These are phyloP conservation scores for Alligator mississippiensis DNA, from an alignment of 2,113 vertebrate species.

Conservation along the genomic window DNA sequence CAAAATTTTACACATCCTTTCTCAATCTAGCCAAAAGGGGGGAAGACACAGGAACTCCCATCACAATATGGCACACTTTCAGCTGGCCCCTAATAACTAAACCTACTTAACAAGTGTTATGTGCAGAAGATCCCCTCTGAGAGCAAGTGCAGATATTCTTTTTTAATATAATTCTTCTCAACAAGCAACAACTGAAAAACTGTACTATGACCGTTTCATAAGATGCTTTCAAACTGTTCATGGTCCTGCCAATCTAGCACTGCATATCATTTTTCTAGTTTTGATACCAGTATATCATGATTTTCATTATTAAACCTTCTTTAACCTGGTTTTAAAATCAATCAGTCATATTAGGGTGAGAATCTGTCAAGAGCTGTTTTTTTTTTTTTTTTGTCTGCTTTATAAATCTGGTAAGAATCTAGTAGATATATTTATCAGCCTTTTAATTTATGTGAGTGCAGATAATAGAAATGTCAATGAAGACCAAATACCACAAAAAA, in stretches of 20 bases:
- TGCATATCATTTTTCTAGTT: accelerated
- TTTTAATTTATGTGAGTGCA: neutral
- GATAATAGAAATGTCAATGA: neutral
- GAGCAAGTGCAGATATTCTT: neutral
- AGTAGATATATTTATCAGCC: neutral
- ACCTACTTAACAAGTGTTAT: neutral
- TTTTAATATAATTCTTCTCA: accelerated
- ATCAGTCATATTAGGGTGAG: neutral
- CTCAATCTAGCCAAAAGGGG: accelerated
- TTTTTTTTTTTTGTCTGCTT: neutral
- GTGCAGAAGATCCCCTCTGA: neutral
- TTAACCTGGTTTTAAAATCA: neutral
- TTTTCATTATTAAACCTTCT: neutral
- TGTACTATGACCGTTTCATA: accelerated
- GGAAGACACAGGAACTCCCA: neutral
- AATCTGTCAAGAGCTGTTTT: neutral
- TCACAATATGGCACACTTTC: neutral
- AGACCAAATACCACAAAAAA: neutral
- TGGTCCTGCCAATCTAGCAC: neutral
- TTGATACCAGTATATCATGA: neutral
- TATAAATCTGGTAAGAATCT: neutral
- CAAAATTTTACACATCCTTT: accelerated
- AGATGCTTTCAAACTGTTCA: neutral
- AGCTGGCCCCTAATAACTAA: neutral
- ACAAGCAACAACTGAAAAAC: neutral